Base-by-base conservation (phyloP, 2,113 vertebrate genomes). In the Oriolus oriolus region DNA sequence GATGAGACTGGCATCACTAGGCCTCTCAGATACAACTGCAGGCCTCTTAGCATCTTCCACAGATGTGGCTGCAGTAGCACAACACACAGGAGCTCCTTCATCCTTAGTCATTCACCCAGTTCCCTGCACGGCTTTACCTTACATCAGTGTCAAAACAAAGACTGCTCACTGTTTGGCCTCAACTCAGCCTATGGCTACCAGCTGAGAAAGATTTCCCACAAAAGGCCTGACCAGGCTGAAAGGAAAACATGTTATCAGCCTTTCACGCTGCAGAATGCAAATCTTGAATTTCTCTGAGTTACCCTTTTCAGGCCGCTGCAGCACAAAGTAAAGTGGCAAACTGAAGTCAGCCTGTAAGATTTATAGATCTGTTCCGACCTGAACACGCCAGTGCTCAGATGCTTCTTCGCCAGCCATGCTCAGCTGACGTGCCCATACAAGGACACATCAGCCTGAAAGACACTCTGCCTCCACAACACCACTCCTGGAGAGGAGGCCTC, bases 291-390 rank as follows among this genome's bases (percentile, higher is more conserved):
- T 54, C 47, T 37, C 39, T 23, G 16, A 8, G 17, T 54, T 73
- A 73, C 11, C 21, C 49, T 65, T 73, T 83, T 9, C 54, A 61
- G 49, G 37, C 26, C 47, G 30, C 37, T 9, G 23, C 47, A 16
- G 17, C 21, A 60, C 14, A 56, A 60, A 45, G 10, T 14, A 45
- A 28, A 83, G 2, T 16, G 6, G 23, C 15, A 69, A 65, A 73
- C 0, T 20, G 8, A 64, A 79, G 16, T 37, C 53, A 89, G 31
- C 1, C 27, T 68, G 0, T 63, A 85, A 89, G 74, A 96, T 45
- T 57, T 89, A 87, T 9, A 56, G 74, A 87, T 71, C 23, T 74
- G 13, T 53, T 96, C 91, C 75, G 35, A 93, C 64, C 57, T 16
- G 49, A 82, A 93, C 63, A 77, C 3, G 18, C 28, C 18, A 17